Evolutionary conservation across 35 echinoderm and acorn worm genomes (phyloP).

Genomic region (Patiria miniata): DNA sequence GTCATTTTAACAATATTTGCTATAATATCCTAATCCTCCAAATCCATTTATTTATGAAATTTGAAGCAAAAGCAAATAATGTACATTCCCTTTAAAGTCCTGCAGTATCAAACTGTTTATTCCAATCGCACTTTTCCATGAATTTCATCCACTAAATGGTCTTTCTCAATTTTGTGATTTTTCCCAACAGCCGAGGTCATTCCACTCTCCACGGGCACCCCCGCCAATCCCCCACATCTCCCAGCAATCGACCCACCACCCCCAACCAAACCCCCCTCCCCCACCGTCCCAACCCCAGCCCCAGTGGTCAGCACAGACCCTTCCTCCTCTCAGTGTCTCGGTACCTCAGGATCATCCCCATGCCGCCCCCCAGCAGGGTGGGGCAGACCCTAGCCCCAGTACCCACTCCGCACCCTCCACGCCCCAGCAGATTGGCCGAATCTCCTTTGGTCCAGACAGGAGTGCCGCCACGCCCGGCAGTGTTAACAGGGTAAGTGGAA

Average conservation of each 20-base stretch:
- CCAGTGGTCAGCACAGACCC: not conserved
- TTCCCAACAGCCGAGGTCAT: not conserved
- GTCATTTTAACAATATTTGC: too few species aligned
- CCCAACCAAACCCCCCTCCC: not conserved
- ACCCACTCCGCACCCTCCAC: slow-evolving; percentile 1
- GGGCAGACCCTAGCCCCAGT: not conserved
- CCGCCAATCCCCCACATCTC: slow-evolving; percentile 31
- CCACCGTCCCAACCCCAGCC: not conserved
- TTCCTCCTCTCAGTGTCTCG: not conserved
- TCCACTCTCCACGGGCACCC: slow-evolving; percentile 45
- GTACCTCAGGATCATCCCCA: slow-evolving; percentile 2
- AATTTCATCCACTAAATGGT: too few species aligned
- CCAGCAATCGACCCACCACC: not conserved
- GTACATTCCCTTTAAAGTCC: too few species aligned
- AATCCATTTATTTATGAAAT: too few species aligned
- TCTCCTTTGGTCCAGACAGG: slow-evolving; percentile 72
- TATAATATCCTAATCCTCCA: too few species aligned
- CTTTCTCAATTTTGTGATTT: too few species aligned
- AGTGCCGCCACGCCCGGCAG: slow-evolving; percentile 9
- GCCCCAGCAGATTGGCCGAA: slow-evolving; percentile 48
- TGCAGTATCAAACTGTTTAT: too few species aligned
- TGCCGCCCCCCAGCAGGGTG: not conserved
- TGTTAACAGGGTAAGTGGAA: slow-evolving; percentile 18
- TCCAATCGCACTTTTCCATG: too few species aligned
- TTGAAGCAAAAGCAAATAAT: too few species aligned